A percentile compares a stretch with the other conserved stretches of the same genome.
Evolutionary conservation across 23 tunicate genomes (phyloP).

Genomic region (Halocynthia roretzi): DNA sequence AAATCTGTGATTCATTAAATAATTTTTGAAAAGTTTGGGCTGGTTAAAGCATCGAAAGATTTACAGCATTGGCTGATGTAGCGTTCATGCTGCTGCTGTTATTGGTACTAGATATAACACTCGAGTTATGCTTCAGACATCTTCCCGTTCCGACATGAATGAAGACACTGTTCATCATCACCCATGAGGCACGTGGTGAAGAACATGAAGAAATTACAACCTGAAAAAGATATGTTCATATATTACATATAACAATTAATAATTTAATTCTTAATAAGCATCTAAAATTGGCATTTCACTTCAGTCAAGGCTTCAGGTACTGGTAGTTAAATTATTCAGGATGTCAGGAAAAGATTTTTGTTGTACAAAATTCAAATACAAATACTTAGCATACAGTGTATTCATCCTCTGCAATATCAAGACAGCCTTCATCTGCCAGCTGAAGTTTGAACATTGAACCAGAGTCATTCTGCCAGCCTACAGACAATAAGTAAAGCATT

Average conservation of each 20-base stretch:
- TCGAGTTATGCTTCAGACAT: not conserved
- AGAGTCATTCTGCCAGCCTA: conserved; percentile 2
- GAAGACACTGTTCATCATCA: not conserved
- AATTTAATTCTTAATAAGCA: too few relatives aligned
- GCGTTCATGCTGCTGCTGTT: too few relatives aligned
- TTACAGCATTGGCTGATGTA: too few relatives aligned
- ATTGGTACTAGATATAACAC: too few relatives aligned
- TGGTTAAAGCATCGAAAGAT: too few relatives aligned
- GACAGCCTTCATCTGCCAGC: not conserved
- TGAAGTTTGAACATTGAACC: not conserved
- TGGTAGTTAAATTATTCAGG: too few relatives aligned
- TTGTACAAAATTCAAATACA: too few relatives aligned
- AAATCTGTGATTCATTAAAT: not conserved
- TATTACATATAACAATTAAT: too few relatives aligned
- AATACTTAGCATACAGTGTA: not conserved
- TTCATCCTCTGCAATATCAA: not conserved
- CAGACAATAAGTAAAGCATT: not conserved
- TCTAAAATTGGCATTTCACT: too few relatives aligned
- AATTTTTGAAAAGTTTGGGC: not conserved
- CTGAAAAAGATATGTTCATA: not conserved
- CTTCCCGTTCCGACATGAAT: not conserved
- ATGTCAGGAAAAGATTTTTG: too few relatives aligned
- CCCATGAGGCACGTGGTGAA: not conserved
- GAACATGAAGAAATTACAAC: conserved; percentile 1
- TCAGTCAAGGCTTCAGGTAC: too few relatives aligned